phyloP scores from a whole-genome alignment of 2,113 vertebrate genomes.

The Gorsachius goisagi region DNA sequence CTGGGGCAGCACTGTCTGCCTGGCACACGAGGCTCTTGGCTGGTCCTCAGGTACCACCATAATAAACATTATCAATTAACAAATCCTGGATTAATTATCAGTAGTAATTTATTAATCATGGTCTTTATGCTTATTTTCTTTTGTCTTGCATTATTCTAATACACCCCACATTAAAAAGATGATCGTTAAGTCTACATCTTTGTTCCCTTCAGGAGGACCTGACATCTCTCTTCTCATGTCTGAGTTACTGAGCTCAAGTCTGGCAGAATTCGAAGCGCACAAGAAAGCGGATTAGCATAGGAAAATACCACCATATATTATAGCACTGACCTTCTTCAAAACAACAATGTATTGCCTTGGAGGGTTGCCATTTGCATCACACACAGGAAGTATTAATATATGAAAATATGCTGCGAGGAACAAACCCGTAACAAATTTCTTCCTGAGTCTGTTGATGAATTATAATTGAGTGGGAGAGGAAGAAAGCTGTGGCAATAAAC shows the following conservation, averaged over 20 bases:
- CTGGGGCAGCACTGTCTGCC: neutral
- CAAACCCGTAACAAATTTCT: conserved; percentile 2
- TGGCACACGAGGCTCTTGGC: neutral
- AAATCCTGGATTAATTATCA: neutral
- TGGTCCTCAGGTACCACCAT: neutral
- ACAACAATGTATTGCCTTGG: conserved; percentile 15
- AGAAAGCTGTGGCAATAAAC: neutral
- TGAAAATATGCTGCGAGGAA: conserved; percentile 6
- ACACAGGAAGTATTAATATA: conserved; percentile 30
- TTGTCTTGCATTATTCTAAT: neutral
- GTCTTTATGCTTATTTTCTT: neutral
- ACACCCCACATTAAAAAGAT: neutral
- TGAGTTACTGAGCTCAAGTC: neutral
- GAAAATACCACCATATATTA: conserved; percentile 1
- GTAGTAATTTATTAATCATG: neutral
- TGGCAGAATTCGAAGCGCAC: neutral
- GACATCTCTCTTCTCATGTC: neutral
- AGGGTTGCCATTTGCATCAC: conserved; percentile 15
- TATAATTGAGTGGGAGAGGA: neutral
- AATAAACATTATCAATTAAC: neutral
- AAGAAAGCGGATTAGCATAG: neutral
- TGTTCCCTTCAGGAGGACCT: neutral
- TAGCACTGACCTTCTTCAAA: conserved; percentile 19
- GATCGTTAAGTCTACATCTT: neutral
- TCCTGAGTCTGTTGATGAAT: conserved; percentile 30